A percentile compares a stretch with the other conserved stretches of the same genome.
These are phyloP conservation scores for Drosophila nr. medialis DNA, from an alignment of 2,888 invertebrate genomes.

Conservation along the genomic window DNA sequence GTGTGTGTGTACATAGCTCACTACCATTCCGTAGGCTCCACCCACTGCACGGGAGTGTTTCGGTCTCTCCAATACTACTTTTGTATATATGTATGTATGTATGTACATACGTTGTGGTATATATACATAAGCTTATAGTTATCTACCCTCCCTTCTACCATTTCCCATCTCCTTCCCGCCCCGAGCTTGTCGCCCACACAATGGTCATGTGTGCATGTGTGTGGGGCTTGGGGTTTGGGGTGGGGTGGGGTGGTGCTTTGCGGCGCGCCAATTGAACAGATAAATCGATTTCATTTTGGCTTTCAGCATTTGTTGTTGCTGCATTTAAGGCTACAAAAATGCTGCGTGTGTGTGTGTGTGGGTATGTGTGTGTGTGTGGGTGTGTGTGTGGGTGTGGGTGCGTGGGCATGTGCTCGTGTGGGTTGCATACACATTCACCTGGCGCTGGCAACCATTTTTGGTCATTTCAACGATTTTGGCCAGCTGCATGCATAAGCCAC, in stretches of 20 bases:
- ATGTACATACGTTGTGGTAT: conserved; percentile 7
- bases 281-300: conserved; percentile 72
- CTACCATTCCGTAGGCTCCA: conserved; percentile 71
- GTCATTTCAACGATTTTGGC: conserved; percentile 41
- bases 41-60: conserved; percentile 58
- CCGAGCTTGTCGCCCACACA: conserved; percentile 36
- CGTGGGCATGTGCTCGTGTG: neutral
- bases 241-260: conserved; percentile 13
- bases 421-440: conserved; percentile 7
- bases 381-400: neutral
- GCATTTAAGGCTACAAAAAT: conserved; percentile 46
- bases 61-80: conserved; percentile 10
- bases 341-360: conserved; percentile 7
- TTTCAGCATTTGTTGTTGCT: conserved; percentile 43
- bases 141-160: neutral
- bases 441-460: conserved; percentile 32
- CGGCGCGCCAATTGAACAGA: conserved; percentile 70
- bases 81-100: neutral
- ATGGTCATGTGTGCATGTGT: conserved; percentile 46
- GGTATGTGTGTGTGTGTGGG: neutral
- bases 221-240: conserved; percentile 23
- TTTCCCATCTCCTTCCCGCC: neutral
- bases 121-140: conserved; percentile 35
- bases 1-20: conserved; percentile 15
- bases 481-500: conserved; percentile 1